Percentiles rank a stretch among this genome's conserved stretches.
Evolutionary conservation across 2,113 vertebrate genomes (phyloP).

Genomic region (Pteruthius melanotis): DNA sequence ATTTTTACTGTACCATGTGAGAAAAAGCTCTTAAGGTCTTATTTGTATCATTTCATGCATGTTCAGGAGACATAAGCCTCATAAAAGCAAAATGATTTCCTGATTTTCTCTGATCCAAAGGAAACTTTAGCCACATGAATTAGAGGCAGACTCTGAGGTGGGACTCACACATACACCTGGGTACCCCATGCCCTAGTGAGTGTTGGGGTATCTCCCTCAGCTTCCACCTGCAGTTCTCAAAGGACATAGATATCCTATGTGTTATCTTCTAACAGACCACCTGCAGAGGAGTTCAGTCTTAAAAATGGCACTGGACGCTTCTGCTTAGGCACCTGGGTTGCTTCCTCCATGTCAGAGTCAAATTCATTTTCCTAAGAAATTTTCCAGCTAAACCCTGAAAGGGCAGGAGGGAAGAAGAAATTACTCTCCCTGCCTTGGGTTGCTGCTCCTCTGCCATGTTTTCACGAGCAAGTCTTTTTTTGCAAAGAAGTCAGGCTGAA

Average conservation of each 20-base stretch:
- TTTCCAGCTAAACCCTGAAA: not conserved
- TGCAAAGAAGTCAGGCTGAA: not conserved
- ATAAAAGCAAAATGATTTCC: not conserved
- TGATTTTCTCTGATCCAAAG: not conserved
- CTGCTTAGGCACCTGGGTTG: not conserved
- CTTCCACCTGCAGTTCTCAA: not conserved
- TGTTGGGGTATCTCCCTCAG: not conserved
- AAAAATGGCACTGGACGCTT: not conserved
- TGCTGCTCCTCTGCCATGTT: not conserved
- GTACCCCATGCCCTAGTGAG: fast-evolving
- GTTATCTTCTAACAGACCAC: not conserved
- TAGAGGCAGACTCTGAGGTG: not conserved
- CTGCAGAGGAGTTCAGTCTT: not conserved
- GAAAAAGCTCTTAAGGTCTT: not conserved
- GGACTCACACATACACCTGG: fast-evolving
- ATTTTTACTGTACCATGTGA: not conserved
- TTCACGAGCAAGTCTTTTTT: not conserved
- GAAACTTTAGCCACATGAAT: not conserved
- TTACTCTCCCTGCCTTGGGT: not conserved
- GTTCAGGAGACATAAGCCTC: not conserved
- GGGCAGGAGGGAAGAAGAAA: not conserved
- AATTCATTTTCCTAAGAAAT: not conserved
- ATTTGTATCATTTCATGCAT: not conserved
- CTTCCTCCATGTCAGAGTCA: not conserved
- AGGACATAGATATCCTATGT: not conserved